These are phyloP conservation scores for Synanceia verrucosa DNA, from an alignment of 2,797 vertebrate genomes.

Conservation along the genomic window DNA sequence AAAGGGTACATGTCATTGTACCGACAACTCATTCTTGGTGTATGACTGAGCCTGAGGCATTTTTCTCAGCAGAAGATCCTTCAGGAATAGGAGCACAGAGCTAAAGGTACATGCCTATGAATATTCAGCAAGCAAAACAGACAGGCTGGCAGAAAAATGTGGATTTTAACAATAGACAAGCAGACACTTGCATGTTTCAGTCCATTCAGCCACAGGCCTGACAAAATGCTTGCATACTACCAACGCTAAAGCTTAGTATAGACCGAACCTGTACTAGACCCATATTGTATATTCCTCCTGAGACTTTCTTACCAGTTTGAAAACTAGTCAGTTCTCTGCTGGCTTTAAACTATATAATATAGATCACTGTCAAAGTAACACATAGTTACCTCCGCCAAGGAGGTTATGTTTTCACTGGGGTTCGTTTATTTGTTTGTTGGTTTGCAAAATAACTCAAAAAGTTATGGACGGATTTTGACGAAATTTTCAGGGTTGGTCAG, in stretches of 20 bases:
- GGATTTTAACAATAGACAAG: slow-evolving; percentile 41
- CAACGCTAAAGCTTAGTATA: background rate
- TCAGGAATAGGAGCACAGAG: slow-evolving; percentile 50
- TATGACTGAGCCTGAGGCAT: slow-evolving; percentile 39
- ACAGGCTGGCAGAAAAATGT: background rate
- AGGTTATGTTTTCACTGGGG: no score
- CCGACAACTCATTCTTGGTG: slow-evolving; percentile 51
- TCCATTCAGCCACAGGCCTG: background rate
- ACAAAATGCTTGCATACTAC: background rate
- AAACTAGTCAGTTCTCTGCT: background rate
- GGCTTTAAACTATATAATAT: background rate
- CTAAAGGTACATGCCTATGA: slow-evolving; percentile 57
- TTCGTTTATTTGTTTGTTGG: no score
- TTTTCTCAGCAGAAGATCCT: slow-evolving; percentile 50
- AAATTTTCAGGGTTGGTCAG: no score
- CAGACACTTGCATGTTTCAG: slow-evolving; percentile 12
- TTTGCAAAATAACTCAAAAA: no score
- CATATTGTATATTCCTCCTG: background rate
- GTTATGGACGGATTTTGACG: no score
- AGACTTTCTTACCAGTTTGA: background rate
- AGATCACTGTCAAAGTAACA: background rate
- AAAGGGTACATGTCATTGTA: slow-evolving; percentile 48
- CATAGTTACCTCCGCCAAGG: background rate
- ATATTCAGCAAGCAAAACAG: slow-evolving; percentile 55
- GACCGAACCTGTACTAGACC: background rate